These are phyloP conservation scores for Sarcophaga peregrina DNA, from an alignment of 1,140 invertebrate genomes.

Conservation along the genomic window DNA sequence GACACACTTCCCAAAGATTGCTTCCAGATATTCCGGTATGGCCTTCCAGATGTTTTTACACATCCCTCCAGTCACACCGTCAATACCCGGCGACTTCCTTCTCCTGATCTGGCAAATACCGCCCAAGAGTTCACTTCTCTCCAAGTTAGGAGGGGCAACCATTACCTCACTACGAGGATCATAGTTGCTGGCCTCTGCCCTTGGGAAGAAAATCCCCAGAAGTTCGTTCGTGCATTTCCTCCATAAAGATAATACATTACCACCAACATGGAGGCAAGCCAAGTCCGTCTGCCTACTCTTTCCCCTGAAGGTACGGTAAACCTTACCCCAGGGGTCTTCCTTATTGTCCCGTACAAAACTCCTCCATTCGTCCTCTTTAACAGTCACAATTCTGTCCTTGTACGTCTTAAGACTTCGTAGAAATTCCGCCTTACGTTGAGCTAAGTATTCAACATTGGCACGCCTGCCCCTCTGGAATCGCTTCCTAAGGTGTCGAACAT, in stretches of 20 bases:
- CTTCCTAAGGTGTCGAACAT: neutral
- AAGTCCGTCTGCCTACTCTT: too few species aligned
- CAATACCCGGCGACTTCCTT: constrained; percentile 44
- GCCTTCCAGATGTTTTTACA: constrained; percentile 43
- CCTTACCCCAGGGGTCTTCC: neutral
- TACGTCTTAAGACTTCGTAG: neutral
- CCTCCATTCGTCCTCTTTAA: too few species aligned
- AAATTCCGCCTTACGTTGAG: neutral
- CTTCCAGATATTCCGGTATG: constrained; percentile 43
- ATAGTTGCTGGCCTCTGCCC: neutral
- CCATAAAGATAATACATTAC: too few species aligned
- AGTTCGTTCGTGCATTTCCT: too few species aligned
- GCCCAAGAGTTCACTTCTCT: neutral
- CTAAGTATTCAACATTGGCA: neutral
- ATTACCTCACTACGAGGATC: neutral
- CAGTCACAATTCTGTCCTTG: too few species aligned
- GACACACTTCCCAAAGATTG: constrained; percentile 22
- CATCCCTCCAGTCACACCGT: constrained; percentile 42
- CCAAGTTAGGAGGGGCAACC: neutral
- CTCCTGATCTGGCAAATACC: neutral
- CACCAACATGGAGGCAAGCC: too few species aligned
- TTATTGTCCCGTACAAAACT: too few species aligned
- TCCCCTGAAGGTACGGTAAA: neutral
- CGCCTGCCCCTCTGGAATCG: neutral
- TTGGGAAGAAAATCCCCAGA: too few species aligned